Conservation (phyloP, 2,113 vertebrate species). For the Gasterosteus nipponicus region DNA sequence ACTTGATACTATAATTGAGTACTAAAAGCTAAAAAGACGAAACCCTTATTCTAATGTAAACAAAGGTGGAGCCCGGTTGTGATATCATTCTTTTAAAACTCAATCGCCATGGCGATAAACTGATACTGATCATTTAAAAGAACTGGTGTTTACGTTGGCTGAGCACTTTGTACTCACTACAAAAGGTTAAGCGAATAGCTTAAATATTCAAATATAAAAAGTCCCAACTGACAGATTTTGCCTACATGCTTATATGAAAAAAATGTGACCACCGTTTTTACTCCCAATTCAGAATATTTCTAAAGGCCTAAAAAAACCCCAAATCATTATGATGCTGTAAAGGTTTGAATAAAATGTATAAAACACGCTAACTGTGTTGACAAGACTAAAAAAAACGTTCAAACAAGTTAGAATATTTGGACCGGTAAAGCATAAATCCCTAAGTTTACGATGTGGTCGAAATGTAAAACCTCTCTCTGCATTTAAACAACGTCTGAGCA, state of each 20-base stretch:
- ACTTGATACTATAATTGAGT: no score
- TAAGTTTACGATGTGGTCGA: background rate
- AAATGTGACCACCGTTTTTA: background rate
- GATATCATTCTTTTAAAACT: background rate
- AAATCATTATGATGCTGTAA: background rate
- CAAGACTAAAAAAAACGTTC: background rate
- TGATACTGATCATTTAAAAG: no score
- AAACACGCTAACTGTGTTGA: no score
- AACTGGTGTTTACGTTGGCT: background rate
- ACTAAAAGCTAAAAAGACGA: background rate
- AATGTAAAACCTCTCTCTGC: no score
- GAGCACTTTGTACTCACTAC: background rate
- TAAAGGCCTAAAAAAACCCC: background rate
- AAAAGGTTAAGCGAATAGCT: background rate
- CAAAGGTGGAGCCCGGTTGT: conserved; percentile 10
- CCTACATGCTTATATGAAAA: background rate
- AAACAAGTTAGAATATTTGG: background rate
- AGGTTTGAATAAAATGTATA: background rate
- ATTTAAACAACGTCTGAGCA: background rate
- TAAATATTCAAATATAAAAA: background rate
- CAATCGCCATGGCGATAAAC: no score
- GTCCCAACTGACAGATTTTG: background rate
- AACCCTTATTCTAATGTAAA: conserved; percentile 15
- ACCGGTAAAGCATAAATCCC: background rate
- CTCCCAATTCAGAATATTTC: background rate